Percentiles rank a stretch among this genome's conserved stretches.
phyloP scores from a whole-genome alignment of 2,797 vertebrate species.

The Hoplostethus atlanticus region DNA sequence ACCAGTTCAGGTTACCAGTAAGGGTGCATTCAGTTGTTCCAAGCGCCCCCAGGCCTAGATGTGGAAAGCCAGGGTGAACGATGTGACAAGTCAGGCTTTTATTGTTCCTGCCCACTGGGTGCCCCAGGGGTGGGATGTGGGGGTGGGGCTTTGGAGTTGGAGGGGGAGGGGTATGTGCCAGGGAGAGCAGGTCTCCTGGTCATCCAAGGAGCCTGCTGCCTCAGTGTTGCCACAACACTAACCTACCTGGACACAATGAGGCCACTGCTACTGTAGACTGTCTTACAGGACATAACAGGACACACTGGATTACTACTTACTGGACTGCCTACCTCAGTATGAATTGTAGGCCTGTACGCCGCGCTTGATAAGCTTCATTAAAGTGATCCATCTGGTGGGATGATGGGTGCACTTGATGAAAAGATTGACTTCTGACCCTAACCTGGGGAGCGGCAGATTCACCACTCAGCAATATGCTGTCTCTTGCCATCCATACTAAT shows the following conservation, averaged over 20 bases:
- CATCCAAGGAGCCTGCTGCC: constrained; percentile 35
- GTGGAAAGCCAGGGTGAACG: constrained; percentile 37
- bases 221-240: constrained; percentile 27
- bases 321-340: background rate
- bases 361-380: constrained; percentile 25
- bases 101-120: constrained; percentile 46
- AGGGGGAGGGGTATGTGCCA: constrained; percentile 10
- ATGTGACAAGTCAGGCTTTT: constrained; percentile 49
- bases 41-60: constrained; percentile 36
- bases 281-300: constrained; percentile 20
- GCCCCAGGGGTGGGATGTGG: constrained; percentile 1
- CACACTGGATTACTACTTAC: background rate
- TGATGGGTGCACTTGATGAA: constrained; percentile 45
- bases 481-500: constrained; percentile 42
- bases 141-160: constrained; percentile 29
- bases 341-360: constrained; percentile 13
- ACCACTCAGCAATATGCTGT: constrained; percentile 13
- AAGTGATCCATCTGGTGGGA: constrained; percentile 35
- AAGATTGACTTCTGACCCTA: constrained; percentile 47
- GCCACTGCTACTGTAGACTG: constrained; percentile 45
- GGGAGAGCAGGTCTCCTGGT: constrained; percentile 32
- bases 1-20: constrained; percentile 36
- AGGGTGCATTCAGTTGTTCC: constrained; percentile 9
- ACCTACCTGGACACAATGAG: constrained; percentile 71
- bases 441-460: constrained; percentile 7